These are phyloP conservation scores for Siphamia tubifer DNA, from an alignment of 2,113 vertebrate genomes.

Conservation along the genomic window DNA sequence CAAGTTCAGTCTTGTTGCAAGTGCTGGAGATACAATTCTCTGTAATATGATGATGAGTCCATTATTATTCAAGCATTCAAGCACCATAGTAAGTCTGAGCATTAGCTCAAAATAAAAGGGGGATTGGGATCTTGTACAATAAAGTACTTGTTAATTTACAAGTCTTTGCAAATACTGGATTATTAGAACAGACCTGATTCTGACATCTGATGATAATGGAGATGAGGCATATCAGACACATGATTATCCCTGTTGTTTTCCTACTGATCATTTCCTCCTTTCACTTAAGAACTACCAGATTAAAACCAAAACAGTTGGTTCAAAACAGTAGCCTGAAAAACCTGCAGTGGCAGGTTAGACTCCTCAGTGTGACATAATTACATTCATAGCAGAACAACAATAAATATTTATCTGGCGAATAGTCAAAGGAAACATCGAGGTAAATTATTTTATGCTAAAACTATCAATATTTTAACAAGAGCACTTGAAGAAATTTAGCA, in stretches of 20 bases:
- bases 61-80: neutral
- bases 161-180: neutral
- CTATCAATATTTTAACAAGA: too few species aligned
- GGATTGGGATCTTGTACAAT: neutral
- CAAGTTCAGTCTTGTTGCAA: too few species aligned
- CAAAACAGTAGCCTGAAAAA: conserved; percentile 34
- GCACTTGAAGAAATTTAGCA: too few species aligned
- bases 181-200: neutral
- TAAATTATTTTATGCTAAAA: too few species aligned
- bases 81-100: neutral
- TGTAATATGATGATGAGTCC: too few species aligned
- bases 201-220: neutral
- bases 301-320: conserved; percentile 2
- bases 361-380: neutral
- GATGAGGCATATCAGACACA: neutral
- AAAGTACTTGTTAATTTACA: neutral
- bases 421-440: too few species aligned
- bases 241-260: neutral
- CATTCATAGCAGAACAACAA: neutral
- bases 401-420: neutral
- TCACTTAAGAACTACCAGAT: neutral
- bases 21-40: too few species aligned
- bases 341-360: conserved; percentile 27
- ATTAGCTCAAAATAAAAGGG: neutral
- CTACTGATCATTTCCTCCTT: neutral